Evolutionary conservation across 2,113 vertebrate species (phyloP).

Genomic region (Marmota monax): DNA sequence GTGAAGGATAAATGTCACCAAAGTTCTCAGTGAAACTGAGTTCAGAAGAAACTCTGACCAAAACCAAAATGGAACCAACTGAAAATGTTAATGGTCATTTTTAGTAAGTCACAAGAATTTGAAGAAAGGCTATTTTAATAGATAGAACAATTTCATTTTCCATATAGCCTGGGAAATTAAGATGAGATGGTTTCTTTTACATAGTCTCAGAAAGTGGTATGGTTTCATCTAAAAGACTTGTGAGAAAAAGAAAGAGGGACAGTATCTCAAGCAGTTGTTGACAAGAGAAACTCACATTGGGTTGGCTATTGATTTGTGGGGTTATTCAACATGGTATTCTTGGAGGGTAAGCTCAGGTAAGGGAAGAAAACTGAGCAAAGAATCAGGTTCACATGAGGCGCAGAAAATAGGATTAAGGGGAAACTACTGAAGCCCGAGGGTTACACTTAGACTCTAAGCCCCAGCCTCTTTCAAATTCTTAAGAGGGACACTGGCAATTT

Average conservation of each 20-base stretch:
- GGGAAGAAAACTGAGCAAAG: background rate
- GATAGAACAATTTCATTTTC: constrained; percentile 80
- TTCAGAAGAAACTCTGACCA: constrained; percentile 83
- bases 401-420: background rate
- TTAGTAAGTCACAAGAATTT: constrained; percentile 84
- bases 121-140: constrained; percentile 79
- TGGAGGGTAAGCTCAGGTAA: background rate
- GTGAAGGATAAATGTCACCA: constrained; percentile 78
- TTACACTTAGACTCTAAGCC: too few relatives aligned
- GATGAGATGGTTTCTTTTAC: constrained; percentile 65
- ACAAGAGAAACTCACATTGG: background rate
- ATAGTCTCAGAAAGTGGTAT: constrained; percentile 38
- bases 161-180: constrained; percentile 70
- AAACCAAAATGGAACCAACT: constrained; percentile 82
- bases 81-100: constrained; percentile 81
- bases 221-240: constrained; percentile 59
- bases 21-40: constrained; percentile 78
- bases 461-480: background rate
- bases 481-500: background rate
- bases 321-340: background rate
- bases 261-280: constrained; percentile 6
- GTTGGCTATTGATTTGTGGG: background rate
- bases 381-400: background rate
- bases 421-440: background rate
- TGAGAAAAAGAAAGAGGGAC: background rate